A percentile compares a stretch with the other conserved stretches of the same genome.
Conservation (phyloP, 2,888 invertebrate genomes). For the Sinotaia quadrata region DNA sequence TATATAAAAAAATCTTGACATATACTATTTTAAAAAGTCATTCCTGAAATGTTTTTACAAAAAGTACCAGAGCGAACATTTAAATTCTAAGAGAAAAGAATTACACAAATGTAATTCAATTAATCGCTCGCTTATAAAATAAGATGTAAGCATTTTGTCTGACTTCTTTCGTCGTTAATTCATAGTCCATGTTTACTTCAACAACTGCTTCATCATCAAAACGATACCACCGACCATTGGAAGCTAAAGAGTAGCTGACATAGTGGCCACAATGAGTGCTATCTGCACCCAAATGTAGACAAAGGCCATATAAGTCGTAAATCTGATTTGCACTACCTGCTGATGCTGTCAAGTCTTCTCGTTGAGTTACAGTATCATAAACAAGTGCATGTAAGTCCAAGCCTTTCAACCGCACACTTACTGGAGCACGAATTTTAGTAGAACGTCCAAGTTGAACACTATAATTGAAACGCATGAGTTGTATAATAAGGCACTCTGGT, state of each 20-base stretch:
- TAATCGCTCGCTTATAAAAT: conserved; percentile 58
- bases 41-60: too few species aligned
- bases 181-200: conserved; percentile 68
- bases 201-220: conserved; percentile 67
- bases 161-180: conserved; percentile 62
- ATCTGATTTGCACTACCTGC: conserved; percentile 39
- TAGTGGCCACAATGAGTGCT: conserved; percentile 67
- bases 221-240: conserved; percentile 59
- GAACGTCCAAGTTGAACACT: conserved; percentile 51
- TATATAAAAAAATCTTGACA: not conserved
- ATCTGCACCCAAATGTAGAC: conserved; percentile 65
- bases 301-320: conserved; percentile 67
- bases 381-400: conserved; percentile 63
- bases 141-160: conserved; percentile 68
- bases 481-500: conserved; percentile 69
- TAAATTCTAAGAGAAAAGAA: not conserved
- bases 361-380: conserved; percentile 64
- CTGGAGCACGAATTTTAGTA: conserved; percentile 61
- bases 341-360: conserved; percentile 56
- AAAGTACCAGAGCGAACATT: too few species aligned
- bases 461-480: conserved; percentile 66
- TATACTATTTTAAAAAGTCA: too few species aligned
- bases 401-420: conserved; percentile 59
- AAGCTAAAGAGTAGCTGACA: conserved; percentile 57
- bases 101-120: not conserved